phyloP scores from a whole-genome alignment of 2,797 vertebrate species.

The Esox masquinongy region DNA sequence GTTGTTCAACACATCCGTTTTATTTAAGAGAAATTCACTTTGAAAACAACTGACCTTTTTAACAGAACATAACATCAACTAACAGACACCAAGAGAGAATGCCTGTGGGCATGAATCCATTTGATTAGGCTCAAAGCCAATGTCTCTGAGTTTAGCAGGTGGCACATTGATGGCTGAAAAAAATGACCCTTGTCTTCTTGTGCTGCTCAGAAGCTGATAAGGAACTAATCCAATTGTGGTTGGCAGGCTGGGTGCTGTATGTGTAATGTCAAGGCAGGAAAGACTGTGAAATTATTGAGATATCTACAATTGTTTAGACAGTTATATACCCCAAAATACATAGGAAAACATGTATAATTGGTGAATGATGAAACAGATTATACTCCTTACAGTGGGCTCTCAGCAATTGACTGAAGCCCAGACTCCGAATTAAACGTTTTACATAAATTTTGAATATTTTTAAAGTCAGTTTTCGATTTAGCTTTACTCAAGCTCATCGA shows the following conservation, averaged over 20 bases:
- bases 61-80: not conserved
- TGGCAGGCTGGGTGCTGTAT: not conserved
- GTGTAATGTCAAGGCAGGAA: not conserved
- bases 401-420: no score
- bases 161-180: not conserved
- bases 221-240: not conserved
- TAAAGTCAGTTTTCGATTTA: no score
- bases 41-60: conserved; percentile 1
- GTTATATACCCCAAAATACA: no score
- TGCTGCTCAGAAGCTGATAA: not conserved
- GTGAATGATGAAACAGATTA: no score
- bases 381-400: no score
- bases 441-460: no score
- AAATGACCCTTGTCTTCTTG: not conserved
- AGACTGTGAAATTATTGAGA: not conserved
- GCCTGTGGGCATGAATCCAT: not conserved
- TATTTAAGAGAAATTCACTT: not conserved
- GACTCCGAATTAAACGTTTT: no score
- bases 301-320: not conserved
- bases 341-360: no score
- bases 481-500: no score
- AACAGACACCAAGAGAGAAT: not conserved
- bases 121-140: not conserved
- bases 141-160: not conserved
- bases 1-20: not conserved